A percentile compares a stretch with the other conserved stretches of the same genome.
These are phyloP conservation scores for Drosophila infuscata DNA, from an alignment of 2,888 invertebrate species.

Conservation along the genomic window DNA sequence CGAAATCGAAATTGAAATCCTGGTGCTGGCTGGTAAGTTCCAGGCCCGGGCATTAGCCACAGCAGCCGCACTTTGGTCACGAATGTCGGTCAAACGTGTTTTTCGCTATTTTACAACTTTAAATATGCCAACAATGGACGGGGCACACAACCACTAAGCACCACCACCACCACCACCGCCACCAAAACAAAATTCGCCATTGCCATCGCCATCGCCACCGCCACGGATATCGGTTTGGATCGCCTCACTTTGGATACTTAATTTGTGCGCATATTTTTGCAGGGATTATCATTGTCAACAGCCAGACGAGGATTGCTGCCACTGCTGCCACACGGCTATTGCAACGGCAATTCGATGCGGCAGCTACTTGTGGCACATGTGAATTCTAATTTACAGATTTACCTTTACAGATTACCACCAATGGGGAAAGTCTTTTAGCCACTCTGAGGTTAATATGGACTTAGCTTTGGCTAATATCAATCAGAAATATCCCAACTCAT, in stretches of 20 bases:
- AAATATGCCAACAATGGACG: conserved; percentile 79
- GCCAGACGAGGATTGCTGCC: conserved; percentile 7
- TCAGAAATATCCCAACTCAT: conserved; percentile 9
- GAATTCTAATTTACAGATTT: conserved; percentile 60
- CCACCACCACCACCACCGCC: conserved; percentile 26
- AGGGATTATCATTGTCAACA: conserved; percentile 74
- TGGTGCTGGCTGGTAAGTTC: conserved; percentile 40
- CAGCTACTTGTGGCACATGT: conserved; percentile 43
- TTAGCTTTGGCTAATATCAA: conserved; percentile 37
- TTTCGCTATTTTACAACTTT: conserved; percentile 80
- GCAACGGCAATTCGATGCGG: conserved; percentile 51
- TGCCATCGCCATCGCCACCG: conserved; percentile 15
- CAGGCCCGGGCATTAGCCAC: conserved; percentile 28
- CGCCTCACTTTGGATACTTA: conserved; percentile 67
- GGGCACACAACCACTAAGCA: conserved; percentile 10
- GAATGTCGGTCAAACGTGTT: conserved; percentile 80
- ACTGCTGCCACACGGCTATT: conserved; percentile 5
- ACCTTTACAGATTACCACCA: conserved; percentile 31
- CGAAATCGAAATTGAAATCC: conserved; percentile 78
- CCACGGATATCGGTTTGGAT: conserved; percentile 24
- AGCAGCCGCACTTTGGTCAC: conserved; percentile 72
- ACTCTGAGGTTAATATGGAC: conserved; percentile 46
- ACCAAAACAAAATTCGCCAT: conserved; percentile 13
- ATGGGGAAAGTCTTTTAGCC: conserved; percentile 43
- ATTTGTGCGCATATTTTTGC: conserved; percentile 79